phyloP scores from a whole-genome alignment of 2,797 vertebrate genomes.

The Chaetodon trifasciatus region DNA sequence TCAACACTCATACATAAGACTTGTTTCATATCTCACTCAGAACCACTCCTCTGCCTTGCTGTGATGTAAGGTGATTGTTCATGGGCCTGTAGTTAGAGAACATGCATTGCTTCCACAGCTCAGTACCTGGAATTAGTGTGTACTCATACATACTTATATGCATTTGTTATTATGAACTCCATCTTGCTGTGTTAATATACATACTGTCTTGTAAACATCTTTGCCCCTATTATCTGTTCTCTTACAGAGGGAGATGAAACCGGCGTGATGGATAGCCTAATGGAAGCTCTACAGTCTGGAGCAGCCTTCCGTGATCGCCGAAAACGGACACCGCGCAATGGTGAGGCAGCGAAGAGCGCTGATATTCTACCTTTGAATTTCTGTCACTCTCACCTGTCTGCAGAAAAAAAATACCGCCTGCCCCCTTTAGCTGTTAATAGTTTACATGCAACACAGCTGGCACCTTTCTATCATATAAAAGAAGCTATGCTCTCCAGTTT shows the following conservation, averaged over 20 bases:
- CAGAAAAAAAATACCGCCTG: not conserved
- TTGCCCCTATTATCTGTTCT: conserved; percentile 45
- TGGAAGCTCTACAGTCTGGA: conserved; percentile 97
- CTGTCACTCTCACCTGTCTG: not conserved
- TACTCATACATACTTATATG: not conserved
- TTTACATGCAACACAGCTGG: not conserved
- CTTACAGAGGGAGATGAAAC: conserved; percentile 96
- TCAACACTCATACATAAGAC: conserved; percentile 34
- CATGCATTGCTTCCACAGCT: not conserved
- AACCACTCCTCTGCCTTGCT: conserved; percentile 2
- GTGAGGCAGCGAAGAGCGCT: conserved; percentile 78
- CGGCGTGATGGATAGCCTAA: conserved; percentile 98
- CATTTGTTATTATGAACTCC: not conserved
- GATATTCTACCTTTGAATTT: not conserved
- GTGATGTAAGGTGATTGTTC: conserved; percentile 20
- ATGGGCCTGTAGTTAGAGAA: conserved; percentile 15
- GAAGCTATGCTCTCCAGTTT: not conserved
- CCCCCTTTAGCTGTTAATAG: not conserved
- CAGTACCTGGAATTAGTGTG: not conserved
- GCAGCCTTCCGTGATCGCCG: conserved; percentile 96
- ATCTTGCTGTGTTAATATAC: not conserved
- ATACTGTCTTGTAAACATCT: conserved; percentile 45
- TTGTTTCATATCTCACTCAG: conserved; percentile 33
- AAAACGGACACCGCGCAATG: conserved; percentile 93
- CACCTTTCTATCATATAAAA: conserved; percentile 6